Evolutionary conservation across 1,140 invertebrate species (phyloP).

Genomic region (Mizuhopecten yessoensis): DNA sequence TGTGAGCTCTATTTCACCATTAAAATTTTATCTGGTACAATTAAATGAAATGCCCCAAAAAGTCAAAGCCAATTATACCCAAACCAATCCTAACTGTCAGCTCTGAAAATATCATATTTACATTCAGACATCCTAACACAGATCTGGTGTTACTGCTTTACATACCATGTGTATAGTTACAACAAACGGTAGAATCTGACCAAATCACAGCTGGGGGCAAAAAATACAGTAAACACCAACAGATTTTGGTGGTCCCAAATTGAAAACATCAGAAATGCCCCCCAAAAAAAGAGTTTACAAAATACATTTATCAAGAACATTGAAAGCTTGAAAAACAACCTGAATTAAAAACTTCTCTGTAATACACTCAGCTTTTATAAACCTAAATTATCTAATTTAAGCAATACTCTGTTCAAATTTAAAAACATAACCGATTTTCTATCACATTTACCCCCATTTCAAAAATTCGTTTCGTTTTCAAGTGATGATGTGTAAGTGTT

Average conservation of each 20-base stretch:
- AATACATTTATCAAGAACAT: too few relatives aligned
- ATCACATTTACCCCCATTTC: not conserved
- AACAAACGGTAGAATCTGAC: constrained; percentile 1
- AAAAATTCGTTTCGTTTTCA: not conserved
- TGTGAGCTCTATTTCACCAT: not conserved
- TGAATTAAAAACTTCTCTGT: not conserved
- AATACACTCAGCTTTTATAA: not conserved
- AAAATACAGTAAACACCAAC: not conserved
- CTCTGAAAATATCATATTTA: not conserved
- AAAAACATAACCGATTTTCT: not conserved
- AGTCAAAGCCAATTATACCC: not conserved
- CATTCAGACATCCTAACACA: not conserved
- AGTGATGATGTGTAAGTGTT: not conserved
- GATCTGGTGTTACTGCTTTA: not conserved
- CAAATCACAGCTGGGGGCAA: constrained; percentile 14
- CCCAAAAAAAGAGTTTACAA: too few relatives aligned
- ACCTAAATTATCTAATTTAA: too few relatives aligned
- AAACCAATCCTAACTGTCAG: not conserved
- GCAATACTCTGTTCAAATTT: not conserved
- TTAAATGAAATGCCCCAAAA: not conserved
- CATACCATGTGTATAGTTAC: too few relatives aligned
- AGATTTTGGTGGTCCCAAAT: not conserved
- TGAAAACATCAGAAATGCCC: not conserved
- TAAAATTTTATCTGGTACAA: not conserved
- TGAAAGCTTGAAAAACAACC: too few relatives aligned